Percentiles rank a stretch among this genome's conserved stretches.
Evolutionary conservation across 2,113 vertebrate genomes (phyloP).

Genomic region (Daphoenositta chrysoptera): DNA sequence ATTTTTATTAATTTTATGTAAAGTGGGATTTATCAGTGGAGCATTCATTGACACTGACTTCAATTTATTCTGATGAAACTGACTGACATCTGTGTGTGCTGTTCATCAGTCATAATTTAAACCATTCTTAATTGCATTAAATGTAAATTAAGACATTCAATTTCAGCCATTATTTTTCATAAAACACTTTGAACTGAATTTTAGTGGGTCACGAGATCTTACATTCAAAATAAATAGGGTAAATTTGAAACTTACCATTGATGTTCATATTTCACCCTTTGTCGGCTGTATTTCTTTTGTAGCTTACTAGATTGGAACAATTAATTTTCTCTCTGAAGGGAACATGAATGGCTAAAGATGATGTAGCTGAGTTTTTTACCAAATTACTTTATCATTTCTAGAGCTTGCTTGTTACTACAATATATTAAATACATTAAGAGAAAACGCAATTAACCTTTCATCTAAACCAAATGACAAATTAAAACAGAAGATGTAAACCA

Average conservation of each 20-base stretch:
- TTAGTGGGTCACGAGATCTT: constrained; percentile 92
- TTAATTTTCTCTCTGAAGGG: constrained; percentile 77
- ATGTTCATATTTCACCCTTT: constrained; percentile 84
- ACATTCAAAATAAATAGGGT: constrained; percentile 80
- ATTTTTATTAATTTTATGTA: constrained; percentile 91
- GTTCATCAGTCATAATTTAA: constrained; percentile 98
- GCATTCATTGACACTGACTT: constrained; percentile 83
- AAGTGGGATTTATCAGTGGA: constrained; percentile 85
- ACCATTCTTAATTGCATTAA: constrained; percentile 98
- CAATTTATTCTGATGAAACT: constrained; percentile 88
- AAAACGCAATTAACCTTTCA: constrained; percentile 59
- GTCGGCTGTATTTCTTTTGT: constrained; percentile 73
- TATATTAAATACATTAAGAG: constrained; percentile 68
- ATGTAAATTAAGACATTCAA: constrained; percentile 99
- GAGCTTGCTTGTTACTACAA: constrained; percentile 57
- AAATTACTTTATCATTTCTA: constrained; percentile 74
- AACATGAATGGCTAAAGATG: constrained; percentile 71
- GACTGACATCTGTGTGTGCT: constrained; percentile 92
- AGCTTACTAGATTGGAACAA: constrained; percentile 78
- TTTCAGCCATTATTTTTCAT: constrained; percentile 98
- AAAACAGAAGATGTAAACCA: constrained; percentile 42
- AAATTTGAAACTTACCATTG: constrained; percentile 79
- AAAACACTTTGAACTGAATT: constrained; percentile 96
- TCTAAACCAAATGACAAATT: constrained; percentile 67
- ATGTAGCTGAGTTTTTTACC: constrained; percentile 68